These are phyloP conservation scores for Pygocentrus nattereri DNA, from an alignment of 2,797 vertebrate species.

Conservation along the genomic window DNA sequence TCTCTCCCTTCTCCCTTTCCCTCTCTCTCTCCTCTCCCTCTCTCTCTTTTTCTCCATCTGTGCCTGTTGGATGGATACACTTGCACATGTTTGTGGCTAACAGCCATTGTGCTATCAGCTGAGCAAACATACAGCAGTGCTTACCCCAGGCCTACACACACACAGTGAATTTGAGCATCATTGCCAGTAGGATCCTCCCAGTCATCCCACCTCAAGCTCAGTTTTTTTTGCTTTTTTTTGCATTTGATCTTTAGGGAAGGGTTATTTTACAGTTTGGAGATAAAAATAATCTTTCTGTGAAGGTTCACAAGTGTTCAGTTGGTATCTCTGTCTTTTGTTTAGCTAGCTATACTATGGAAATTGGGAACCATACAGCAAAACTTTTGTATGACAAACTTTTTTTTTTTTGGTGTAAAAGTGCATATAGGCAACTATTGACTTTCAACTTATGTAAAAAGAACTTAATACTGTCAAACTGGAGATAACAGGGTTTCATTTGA, in stretches of 20 bases:
- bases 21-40: neutral
- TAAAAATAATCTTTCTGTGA: constrained; percentile 7
- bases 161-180: constrained; percentile 9
- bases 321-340: neutral
- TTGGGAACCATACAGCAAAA: neutral
- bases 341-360: no score
- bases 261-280: neutral
- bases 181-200: constrained; percentile 29
- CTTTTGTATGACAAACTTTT: neutral
- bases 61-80: constrained; percentile 29
- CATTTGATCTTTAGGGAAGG: constrained; percentile 35
- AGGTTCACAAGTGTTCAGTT: neutral
- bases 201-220: constrained; percentile 17
- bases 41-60: constrained; percentile 7
- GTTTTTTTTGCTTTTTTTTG: neutral
- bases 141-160: constrained; percentile 30
- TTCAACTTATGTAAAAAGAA: no score
- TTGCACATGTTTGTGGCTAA: constrained; percentile 34
- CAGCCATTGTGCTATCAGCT: constrained; percentile 62
- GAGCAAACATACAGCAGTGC: constrained; percentile 53
- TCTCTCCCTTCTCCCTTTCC: neutral
- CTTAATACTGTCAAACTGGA: neutral
- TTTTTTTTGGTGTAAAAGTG: neutral
- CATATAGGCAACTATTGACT: no score
- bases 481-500: neutral